phyloP scores from a whole-genome alignment of 2,113 vertebrate species.

The Actenoides hombroni region DNA sequence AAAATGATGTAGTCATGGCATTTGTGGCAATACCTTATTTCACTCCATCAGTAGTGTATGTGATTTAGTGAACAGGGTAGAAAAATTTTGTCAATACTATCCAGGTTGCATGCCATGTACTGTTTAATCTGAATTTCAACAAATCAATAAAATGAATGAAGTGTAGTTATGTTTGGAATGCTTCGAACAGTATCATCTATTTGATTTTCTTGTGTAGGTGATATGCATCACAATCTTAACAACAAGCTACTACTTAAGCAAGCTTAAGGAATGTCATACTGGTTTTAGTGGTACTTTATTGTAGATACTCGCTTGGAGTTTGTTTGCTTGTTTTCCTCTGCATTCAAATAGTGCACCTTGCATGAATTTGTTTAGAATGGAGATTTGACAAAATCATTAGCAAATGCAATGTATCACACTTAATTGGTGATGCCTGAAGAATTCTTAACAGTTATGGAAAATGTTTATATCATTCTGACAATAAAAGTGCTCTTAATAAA shows the following conservation, averaged over 20 bases:
- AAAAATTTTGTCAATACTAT: background rate
- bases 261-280: background rate
- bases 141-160: background rate
- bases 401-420: background rate
- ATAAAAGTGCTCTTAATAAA: background rate
- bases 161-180: background rate
- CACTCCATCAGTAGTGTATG: background rate
- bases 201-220: background rate
- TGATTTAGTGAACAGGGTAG: background rate
- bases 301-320: background rate
- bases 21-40: background rate
- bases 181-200: background rate
- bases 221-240: background rate
- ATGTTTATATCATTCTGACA: background rate
- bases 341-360: background rate
- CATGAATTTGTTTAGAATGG: background rate
- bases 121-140: background rate
- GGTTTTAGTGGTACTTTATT: background rate
- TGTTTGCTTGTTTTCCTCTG: background rate
- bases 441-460: background rate
- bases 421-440: background rate
- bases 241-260: background rate
- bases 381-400: background rate
- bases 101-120: background rate
- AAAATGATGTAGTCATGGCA: background rate